phyloP scores from a whole-genome alignment of 1,140 invertebrate species.

The Zaprionus lachaisei region DNA sequence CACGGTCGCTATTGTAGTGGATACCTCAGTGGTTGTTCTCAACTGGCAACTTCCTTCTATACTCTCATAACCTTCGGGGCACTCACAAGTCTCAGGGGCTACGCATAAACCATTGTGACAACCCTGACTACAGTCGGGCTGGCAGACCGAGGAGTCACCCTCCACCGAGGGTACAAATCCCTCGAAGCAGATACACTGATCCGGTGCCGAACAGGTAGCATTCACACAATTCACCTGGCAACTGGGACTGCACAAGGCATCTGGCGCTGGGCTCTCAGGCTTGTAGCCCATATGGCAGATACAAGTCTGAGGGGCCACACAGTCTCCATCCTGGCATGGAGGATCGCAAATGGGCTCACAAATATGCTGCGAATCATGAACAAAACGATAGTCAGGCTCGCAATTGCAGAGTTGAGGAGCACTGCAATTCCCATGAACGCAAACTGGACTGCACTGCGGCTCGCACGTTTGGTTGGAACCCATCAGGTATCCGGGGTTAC shows the following conservation, averaged over 20 bases:
- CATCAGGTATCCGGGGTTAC: constrained; percentile 86
- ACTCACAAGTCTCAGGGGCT: constrained; percentile 85
- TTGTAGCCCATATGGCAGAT: constrained; percentile 86
- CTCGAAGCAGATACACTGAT: constrained; percentile 86
- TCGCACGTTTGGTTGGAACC: constrained; percentile 62
- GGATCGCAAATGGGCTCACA: constrained; percentile 84
- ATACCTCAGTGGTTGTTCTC: neutral
- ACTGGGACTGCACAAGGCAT: constrained; percentile 67
- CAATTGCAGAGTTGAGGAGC: constrained; percentile 86
- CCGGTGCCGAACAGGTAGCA: constrained; percentile 84
- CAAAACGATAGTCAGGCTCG: constrained; percentile 85
- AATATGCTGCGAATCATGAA: constrained; percentile 22
- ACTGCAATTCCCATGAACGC: constrained; percentile 84
- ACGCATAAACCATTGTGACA: constrained; percentile 87
- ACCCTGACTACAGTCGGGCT: constrained; percentile 85
- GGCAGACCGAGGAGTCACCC: constrained; percentile 76
- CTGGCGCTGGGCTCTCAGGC: constrained; percentile 30
- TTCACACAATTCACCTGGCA: constrained; percentile 51
- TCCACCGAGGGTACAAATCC: constrained; percentile 84
- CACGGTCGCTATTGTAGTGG: neutral
- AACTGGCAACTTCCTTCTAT: constrained; percentile 21
- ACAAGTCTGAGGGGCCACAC: constrained; percentile 81
- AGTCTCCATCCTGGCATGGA: constrained; percentile 67
- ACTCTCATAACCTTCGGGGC: constrained; percentile 47
- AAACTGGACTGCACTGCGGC: constrained; percentile 60